phyloP scores from a whole-genome alignment of 1,140 invertebrate species.

The Drosophila sechellia region DNA sequence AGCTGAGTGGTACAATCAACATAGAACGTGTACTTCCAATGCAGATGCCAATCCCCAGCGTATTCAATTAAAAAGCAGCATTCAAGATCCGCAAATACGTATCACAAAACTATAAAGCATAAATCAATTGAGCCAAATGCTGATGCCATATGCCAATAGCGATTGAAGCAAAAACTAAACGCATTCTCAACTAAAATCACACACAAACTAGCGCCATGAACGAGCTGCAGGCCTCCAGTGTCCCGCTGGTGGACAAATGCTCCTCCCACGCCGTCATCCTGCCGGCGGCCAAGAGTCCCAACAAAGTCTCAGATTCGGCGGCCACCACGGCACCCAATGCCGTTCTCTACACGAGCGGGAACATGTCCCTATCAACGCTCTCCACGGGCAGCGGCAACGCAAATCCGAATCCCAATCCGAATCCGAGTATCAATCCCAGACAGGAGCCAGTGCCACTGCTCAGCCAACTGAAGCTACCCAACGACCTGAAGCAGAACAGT shows the following conservation, averaged over 20 bases:
- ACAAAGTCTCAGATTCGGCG: slow-evolving; percentile 31
- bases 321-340: slow-evolving; percentile 24
- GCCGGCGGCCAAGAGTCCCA: slow-evolving; percentile 41
- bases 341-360: slow-evolving; percentile 54
- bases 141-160: slow-evolving; percentile 52
- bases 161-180: slow-evolving; percentile 12
- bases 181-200: slow-evolving; percentile 14
- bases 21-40: slow-evolving; percentile 23
- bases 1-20: slow-evolving; percentile 8
- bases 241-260: slow-evolving; percentile 63
- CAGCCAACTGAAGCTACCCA: slow-evolving; percentile 59
- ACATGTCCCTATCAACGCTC: slow-evolving; percentile 16
- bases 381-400: slow-evolving; percentile 1
- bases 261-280: slow-evolving; percentile 51
- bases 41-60: slow-evolving; percentile 32
- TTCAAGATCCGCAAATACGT: neutral
- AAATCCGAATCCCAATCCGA: neutral
- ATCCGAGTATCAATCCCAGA: slow-evolving; percentile 2
- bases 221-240: slow-evolving; percentile 52
- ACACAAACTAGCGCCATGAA: slow-evolving; percentile 48
- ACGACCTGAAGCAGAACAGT: slow-evolving; percentile 62
- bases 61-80: slow-evolving; percentile 17
- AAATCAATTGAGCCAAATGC: slow-evolving; percentile 28
- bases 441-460: slow-evolving; percentile 53
- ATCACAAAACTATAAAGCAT: slow-evolving; percentile 6